Evolutionary conservation across 2,797 vertebrate species (phyloP).

Genomic region (Tokudaia tokunoshimensis): DNA sequence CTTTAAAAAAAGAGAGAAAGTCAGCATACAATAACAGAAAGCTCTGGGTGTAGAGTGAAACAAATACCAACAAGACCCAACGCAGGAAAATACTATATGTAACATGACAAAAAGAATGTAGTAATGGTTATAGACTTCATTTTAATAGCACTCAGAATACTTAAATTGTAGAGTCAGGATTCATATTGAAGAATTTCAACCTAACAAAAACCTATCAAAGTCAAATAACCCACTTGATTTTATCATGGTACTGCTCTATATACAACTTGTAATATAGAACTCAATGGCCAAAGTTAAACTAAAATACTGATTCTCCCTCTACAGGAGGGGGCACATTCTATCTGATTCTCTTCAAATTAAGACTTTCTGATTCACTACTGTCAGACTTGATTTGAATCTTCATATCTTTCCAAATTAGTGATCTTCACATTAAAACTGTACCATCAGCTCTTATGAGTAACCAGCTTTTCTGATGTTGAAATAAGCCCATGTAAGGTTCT

Average conservation of each 20-base stretch:
- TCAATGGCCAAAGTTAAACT: not conserved
- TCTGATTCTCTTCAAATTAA: not conserved
- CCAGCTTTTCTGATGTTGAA: not conserved
- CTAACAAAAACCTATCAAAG: not conserved
- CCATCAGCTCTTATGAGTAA: not conserved
- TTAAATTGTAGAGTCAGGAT: not conserved
- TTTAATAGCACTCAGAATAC: not conserved
- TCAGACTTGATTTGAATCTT: not conserved
- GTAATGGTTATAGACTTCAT: not conserved
- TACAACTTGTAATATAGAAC: not conserved
- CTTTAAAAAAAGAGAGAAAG: slow-evolving; percentile 10
- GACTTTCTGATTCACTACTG: not conserved
- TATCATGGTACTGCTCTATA: not conserved
- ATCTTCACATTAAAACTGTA: not conserved
- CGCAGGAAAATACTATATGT: not conserved
- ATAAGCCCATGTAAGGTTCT: not conserved
- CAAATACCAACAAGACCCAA: not conserved
- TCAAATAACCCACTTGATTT: not conserved
- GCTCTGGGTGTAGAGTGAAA: not conserved
- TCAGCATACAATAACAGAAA: not conserved
- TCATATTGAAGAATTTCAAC: slow-evolving; percentile 5
- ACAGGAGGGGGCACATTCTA: not conserved
- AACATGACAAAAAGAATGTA: not conserved
- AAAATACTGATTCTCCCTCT: not conserved
- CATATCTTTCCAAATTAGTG: not conserved